Conservation (phyloP, 1,140 invertebrate genomes). For the Drosophila arizonae region DNA sequence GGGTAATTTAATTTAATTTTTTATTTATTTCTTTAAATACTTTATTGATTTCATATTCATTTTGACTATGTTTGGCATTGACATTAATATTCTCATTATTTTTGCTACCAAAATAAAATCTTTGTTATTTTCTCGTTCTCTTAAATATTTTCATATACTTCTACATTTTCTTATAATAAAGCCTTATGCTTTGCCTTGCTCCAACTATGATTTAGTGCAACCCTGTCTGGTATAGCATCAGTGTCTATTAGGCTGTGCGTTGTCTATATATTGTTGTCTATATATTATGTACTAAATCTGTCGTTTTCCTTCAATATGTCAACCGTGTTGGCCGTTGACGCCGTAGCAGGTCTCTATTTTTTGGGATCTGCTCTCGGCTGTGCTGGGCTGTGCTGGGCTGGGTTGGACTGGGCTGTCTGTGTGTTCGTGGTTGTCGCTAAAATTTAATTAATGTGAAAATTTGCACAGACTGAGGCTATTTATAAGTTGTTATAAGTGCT, state of each 20-base stretch:
- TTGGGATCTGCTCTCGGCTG: conserved; percentile 24
- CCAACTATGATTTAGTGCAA: neutral
- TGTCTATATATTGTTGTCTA: conserved; percentile 38
- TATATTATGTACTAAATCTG: conserved; percentile 81
- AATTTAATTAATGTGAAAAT: conserved; percentile 82
- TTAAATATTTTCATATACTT: too few species aligned
- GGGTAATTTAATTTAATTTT: too few species aligned
- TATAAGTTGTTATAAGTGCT: conserved; percentile 81
- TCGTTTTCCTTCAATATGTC: conserved; percentile 82
- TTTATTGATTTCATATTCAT: too few species aligned
- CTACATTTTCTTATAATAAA: too few species aligned
- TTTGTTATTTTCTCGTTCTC: too few species aligned
- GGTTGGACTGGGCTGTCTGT: neutral
- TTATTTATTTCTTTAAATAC: too few species aligned
- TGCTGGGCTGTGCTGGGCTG: conserved; percentile 22
- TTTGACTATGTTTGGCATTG: too few species aligned
- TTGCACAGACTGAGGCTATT: conserved; percentile 81
- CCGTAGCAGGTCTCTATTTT: conserved; percentile 18
- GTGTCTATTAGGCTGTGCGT: conserved; percentile 14
- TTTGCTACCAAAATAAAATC: too few species aligned
- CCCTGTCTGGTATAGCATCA: conserved; percentile 23
- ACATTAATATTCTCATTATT: too few species aligned
- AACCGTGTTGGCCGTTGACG: conserved; percentile 65
- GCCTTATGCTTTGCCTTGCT: too few species aligned
- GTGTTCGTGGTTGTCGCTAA: conserved; percentile 66